Evolutionary conservation across 2,113 vertebrate species (phyloP), one percentile per base, ranked within the genome.

Genomic region (Esox niger): DNA sequence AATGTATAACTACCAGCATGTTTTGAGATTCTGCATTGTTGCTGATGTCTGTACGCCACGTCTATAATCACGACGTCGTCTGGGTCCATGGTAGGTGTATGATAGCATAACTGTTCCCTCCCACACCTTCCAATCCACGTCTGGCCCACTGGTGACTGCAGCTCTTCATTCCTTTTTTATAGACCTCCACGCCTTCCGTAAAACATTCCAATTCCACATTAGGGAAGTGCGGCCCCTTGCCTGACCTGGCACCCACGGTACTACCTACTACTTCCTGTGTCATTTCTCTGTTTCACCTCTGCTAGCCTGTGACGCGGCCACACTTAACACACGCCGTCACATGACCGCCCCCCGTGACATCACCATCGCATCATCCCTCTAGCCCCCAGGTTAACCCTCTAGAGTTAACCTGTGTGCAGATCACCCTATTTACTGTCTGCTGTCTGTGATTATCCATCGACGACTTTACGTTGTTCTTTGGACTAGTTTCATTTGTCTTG

Each of bases 151-250:
- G 59, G 31, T 61, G 59, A 61, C 59, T 59, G 57, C 4, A 35
- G 59, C n/a, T 32, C 27, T 61, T 61, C 23, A 61, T 61, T 35
- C 31, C 59, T 23, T 61, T 61, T 43, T 32, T 61, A n/a, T 57
- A 92, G 91, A 92, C 84, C 60, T 91, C 91, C 20, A 92, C 90
- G 64, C 90, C 91, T 0, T 90, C 88, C 1, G 91, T 91, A 60
- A 92, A 92, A 69, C 86, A 91, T 31, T 88, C 87, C 15, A 86
- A 88, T 64, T 90, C 92, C 25, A 85, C 88, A 20, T 73, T 92
- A 83, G 88, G 90, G 31, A 61, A 61, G 59, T 61, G 59, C 27
- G 59, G 59, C 59, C 59, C 59, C 59, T 61, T 61, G 59, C 31
- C 59, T 61, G 59, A 61, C 59, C 59, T 61, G 59, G 59, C 59